These are phyloP conservation scores for Steinernema scapterisci DNA, from an alignment of 2,888 invertebrate species.

Conservation along the genomic window DNA sequence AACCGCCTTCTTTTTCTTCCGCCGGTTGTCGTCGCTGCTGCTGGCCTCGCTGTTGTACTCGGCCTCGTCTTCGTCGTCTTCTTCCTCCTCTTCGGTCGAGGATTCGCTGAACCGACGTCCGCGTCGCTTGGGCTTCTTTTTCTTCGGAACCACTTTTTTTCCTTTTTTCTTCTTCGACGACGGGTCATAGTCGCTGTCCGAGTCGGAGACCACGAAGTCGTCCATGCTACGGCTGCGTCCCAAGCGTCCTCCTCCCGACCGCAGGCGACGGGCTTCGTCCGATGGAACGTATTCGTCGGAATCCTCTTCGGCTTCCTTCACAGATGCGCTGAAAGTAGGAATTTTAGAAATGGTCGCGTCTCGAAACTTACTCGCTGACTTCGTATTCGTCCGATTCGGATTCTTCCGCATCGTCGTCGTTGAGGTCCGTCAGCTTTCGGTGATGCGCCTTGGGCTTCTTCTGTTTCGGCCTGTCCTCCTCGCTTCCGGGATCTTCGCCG, in stretches of 20 bases:
- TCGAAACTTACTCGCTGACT: conserved; percentile 14
- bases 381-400: conserved; percentile 47
- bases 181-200: conserved; percentile 41
- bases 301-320: conserved; percentile 35
- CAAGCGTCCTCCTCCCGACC: conserved; percentile 11
- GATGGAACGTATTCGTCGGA: conserved; percentile 51
- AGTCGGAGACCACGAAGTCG: conserved; percentile 43
- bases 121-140: conserved; percentile 35
- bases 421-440: conserved; percentile 45
- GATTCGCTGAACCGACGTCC: conserved; percentile 7
- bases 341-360: conserved; percentile 28
- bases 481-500: conserved; percentile 25
- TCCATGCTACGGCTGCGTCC: conserved; percentile 36
- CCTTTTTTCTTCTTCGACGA: conserved; percentile 34
- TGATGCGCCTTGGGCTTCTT: conserved; percentile 38
- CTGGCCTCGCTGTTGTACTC: conserved; percentile 15
- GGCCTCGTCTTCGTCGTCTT: conserved; percentile 35
- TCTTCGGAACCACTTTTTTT: background rate
- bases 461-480: conserved; percentile 9
- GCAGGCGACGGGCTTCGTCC: conserved; percentile 39
- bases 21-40: conserved; percentile 11
- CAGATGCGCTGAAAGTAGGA: conserved; percentile 9
- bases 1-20: background rate
- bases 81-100: conserved; percentile 34
- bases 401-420: conserved; percentile 48